Evolutionary conservation across 1,140 invertebrate genomes (phyloP), one percentile per base, ranked within the genome.

Genomic region (Aphidius gifuensis): DNA sequence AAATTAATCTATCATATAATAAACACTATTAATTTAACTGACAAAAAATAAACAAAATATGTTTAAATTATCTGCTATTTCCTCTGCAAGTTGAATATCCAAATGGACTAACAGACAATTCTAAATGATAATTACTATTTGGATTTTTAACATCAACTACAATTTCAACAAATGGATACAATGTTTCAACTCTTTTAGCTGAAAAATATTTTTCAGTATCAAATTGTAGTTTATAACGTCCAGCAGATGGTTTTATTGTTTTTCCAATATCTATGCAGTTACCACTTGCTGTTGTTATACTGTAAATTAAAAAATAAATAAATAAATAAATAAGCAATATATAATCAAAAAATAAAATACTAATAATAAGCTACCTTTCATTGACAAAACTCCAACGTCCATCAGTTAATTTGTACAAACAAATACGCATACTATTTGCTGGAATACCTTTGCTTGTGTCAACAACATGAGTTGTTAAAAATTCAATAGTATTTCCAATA

Each of bases 71-170:
- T 66, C 64, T 69, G 58, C 76, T 74, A n/a, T 64, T 68, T 51
- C 89, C 90, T 61, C 88, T 84, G 74, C 92, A 92, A 0, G 90
- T 92, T 3, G 88, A 86, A 64, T 92, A 95, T 40, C 92, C 89
- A 76, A 85, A 94, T 2, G 91, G 90, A 73, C 85, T 93, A 0
- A 94, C 75, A 54, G 93, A 80, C 21, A 94, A 74, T 0, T 92
- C 91, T 49, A 94, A 87, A 75, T 94, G 92, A 75, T 92, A 92
- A 64, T 91, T 87, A 49, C 86, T 80, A 6, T 79, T 79, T 7
- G 87, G 83, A 64, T 86, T 83, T 64, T 85, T 83, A 8, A 91
- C 87, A 56, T 89, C 86, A 71, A 93, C 92, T 7, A 90, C 85
- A 2, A 91, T 88, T 80, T 92, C 90, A 40, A 92, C 86, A 74